A percentile compares a stretch with the other conserved stretches of the same genome.
Conservation (phyloP, 2,113 vertebrate species). For the Struthidea cinerea region DNA sequence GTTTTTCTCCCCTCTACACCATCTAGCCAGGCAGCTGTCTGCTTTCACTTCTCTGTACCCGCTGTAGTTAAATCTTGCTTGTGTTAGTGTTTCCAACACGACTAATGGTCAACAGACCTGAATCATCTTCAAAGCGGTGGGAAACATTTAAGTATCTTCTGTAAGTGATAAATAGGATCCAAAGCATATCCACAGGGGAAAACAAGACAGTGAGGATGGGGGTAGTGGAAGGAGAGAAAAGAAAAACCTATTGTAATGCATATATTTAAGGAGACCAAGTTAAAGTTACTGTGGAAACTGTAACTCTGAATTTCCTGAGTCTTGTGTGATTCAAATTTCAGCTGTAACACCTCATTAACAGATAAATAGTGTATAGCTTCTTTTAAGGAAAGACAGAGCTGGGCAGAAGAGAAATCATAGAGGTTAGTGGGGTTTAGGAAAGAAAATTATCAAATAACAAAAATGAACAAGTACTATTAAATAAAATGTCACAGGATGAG, state of each 20-base stretch:
- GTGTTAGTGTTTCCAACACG: neutral
- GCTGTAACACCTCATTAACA: constrained; percentile 41
- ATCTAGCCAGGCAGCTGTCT: neutral
- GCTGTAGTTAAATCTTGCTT: neutral
- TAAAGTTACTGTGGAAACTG: constrained; percentile 50
- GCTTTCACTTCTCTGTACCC: neutral
- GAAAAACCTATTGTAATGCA: constrained; percentile 55
- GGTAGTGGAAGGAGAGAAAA: neutral
- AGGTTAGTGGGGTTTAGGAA: neutral
- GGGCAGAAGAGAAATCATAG: neutral
- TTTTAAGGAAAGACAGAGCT: neutral
- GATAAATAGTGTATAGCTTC: neutral
- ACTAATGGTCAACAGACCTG: neutral
- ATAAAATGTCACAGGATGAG: neutral
- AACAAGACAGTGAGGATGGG: neutral
- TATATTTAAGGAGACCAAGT: constrained; percentile 1
- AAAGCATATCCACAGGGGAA: neutral
- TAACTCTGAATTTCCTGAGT: constrained; percentile 63
- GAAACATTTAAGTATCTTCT: neutral
- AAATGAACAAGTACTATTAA: neutral
- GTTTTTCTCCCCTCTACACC: neutral
- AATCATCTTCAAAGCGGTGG: neutral
- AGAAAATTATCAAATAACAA: neutral
- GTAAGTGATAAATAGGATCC: neutral
- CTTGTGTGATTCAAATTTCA: constrained; percentile 67